Percentiles rank a stretch among this genome's conserved stretches.
phyloP scores from a whole-genome alignment of 2,888 invertebrate genomes.

The Tetragnatha montana region DNA sequence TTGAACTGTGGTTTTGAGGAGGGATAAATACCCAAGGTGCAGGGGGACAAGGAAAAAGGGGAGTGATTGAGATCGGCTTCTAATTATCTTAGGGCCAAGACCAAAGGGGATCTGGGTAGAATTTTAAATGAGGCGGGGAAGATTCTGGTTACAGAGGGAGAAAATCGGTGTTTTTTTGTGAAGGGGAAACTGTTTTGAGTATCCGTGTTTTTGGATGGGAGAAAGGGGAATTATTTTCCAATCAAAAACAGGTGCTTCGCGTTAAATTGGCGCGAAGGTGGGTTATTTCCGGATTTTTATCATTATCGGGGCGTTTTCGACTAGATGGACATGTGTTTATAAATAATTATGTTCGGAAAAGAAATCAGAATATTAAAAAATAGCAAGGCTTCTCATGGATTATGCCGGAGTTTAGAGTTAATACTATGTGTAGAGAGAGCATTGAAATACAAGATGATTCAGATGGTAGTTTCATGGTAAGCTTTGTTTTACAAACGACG shows the following conservation, averaged over 20 bases:
- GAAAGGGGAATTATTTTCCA: neutral
- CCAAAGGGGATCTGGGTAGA: constrained; percentile 15
- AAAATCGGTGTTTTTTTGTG: neutral
- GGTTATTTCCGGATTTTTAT: neutral
- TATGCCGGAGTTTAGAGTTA: too few species aligned
- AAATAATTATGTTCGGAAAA: too few species aligned
- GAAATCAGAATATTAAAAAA: too few species aligned
- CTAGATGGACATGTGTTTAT: too few species aligned
- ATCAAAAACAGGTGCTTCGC: neutral
- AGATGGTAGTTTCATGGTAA: too few species aligned
- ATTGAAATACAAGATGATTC: too few species aligned
- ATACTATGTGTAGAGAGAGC: too few species aligned
- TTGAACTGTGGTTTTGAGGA: constrained; percentile 12
- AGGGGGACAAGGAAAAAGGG: constrained; percentile 12
- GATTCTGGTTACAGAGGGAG: neutral
- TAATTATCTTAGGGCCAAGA: constrained; percentile 37
- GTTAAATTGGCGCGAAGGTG: neutral
- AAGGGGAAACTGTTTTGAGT: neutral
- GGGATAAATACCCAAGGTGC: constrained; percentile 7
- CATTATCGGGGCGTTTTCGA: neutral
- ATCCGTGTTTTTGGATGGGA: neutral
- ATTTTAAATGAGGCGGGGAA: constrained; percentile 34
- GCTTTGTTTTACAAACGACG: too few species aligned
- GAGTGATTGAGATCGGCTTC: constrained; percentile 38
- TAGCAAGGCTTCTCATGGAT: too few species aligned